Evolutionary conservation across 1,140 invertebrate genomes (phyloP), one percentile per base, ranked within the genome.

Genomic region (Ostrea denselamellosa): DNA sequence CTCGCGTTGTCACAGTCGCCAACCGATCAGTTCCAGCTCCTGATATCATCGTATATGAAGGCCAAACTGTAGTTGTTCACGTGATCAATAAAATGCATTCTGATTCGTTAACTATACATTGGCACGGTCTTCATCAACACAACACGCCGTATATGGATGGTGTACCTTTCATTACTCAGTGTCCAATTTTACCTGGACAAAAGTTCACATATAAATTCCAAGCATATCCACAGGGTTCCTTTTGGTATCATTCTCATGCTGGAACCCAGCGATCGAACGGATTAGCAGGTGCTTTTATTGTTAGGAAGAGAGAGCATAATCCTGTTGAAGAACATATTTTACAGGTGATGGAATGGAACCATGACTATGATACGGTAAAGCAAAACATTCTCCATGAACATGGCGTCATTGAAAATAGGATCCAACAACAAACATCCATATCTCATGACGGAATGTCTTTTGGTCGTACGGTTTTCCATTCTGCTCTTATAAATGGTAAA

Each of bases 111-210:
- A 97, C 97, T 0, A 96, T 99, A 87, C 98, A 99, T 95, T 98
- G 98, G 98, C 96, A 97, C 86, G 97, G 98, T 62, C 96, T 98
- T 82, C 97, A 96, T 94, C 97, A 98, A 95, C 95, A 96, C 58
- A 97, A 96, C 68, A 97, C 97, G 4, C 97, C 97, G 91, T 98
- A 97, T 94, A 98, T 97, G 94, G 98, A 99, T 93, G 98, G 98
- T 56, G 98, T 98, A 52, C 97, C 98, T 7, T 97, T 97, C 88
- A 96, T 98, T 10, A 98, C 98, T 0, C 98, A 98, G 94, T 98
- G 98, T 94, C 98, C 98, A 5, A 98, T 98, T 91, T 95, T 96
- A 86, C 96, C 97, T 93, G 97, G 97, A 91, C 97, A 97, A 92
- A 97, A 96, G 0, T 98, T 98, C 95, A 97, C 97, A 91, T 98